phyloP scores from a whole-genome alignment of 2,888 invertebrate genomes.

The Candidula unifasciata region DNA sequence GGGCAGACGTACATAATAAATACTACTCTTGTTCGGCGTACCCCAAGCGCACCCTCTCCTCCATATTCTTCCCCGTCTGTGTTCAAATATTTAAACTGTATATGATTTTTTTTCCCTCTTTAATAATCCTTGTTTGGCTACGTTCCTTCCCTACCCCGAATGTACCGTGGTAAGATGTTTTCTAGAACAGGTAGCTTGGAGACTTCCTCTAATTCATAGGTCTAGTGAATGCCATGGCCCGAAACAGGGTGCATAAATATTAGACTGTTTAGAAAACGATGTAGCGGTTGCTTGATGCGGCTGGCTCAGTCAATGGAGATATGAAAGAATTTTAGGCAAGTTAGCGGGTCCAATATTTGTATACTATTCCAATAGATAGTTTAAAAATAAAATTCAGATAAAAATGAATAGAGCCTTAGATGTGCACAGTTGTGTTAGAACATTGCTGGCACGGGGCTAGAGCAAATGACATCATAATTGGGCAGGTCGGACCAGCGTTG shows the following conservation, averaged over 20 bases:
- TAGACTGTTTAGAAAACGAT: not conserved
- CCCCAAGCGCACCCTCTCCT: not conserved
- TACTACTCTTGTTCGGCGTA: not conserved
- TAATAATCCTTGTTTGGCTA: not conserved
- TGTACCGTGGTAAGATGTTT: not conserved
- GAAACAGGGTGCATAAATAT: not conserved
- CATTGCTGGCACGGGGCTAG: no score
- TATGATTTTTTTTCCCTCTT: not conserved
- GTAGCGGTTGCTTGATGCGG: not conserved
- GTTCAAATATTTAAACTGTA: conserved; percentile 2
- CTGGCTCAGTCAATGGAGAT: not conserved
- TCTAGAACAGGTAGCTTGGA: not conserved
- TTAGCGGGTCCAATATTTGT: no score
- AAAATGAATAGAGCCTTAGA: no score
- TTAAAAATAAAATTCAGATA: no score
- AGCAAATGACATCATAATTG: no score
- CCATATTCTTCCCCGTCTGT: not conserved
- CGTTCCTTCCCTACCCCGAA: not conserved
- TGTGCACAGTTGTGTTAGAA: no score
- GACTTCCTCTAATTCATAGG: not conserved
- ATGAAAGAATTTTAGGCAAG: not conserved
- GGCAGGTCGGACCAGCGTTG: no score
- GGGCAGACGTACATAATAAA: not conserved
- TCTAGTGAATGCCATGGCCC: not conserved
- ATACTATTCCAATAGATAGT: no score